A percentile compares a stretch with the other conserved stretches of the same genome.
phyloP scores from a whole-genome alignment of 2,113 vertebrate genomes.

The Malurus elegans region DNA sequence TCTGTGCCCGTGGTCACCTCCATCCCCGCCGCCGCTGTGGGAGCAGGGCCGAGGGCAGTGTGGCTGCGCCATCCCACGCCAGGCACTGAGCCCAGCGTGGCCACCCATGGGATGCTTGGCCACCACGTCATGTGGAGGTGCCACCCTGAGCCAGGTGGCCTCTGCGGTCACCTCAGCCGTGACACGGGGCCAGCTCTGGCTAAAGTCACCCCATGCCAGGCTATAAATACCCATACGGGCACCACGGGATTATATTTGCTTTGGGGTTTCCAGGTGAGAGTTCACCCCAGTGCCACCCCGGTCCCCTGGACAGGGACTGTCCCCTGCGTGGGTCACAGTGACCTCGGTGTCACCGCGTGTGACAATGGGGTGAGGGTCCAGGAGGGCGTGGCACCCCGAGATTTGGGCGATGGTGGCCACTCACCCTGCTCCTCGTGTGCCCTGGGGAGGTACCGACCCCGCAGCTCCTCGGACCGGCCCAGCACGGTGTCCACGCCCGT shows the following conservation, averaged over 20 bases:
- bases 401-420: background rate
- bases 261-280: constrained; percentile 54
- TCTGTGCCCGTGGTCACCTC: background rate
- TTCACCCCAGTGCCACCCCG: background rate
- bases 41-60: fast-evolving
- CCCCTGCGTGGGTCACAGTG: fast-evolving
- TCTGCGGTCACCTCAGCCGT: background rate
- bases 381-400: background rate
- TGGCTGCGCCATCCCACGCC: background rate
- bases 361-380: background rate
- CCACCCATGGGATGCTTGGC: background rate
- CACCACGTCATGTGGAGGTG: background rate
- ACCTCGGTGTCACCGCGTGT: background rate
- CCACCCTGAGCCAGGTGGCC: background rate
- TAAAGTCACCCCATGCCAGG: background rate
- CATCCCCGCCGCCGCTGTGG: fast-evolving
- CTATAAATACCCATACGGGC: background rate
- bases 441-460: constrained; percentile 82
- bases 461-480: constrained; percentile 80
- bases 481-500: constrained; percentile 76
- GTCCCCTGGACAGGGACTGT: background rate
- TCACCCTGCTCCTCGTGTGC: constrained; percentile 78
- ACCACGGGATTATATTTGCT: background rate
- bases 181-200: background rate
- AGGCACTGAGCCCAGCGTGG: background rate